phyloP scores from a whole-genome alignment of 2,113 vertebrate genomes.

The Leptobrachium leishanense region DNA sequence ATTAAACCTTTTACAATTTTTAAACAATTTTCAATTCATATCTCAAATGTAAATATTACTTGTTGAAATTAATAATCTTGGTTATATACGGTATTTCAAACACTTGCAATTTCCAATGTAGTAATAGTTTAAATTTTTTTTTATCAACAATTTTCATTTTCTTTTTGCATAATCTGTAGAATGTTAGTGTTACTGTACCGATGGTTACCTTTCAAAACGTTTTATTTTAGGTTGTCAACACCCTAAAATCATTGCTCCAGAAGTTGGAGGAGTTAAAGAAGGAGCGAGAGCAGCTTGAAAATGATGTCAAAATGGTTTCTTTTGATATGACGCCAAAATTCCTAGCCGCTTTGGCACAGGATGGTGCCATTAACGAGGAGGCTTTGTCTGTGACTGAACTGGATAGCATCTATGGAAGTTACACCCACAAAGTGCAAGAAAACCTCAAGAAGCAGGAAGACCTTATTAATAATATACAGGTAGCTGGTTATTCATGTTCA shows the following conservation, averaged over 20 bases:
- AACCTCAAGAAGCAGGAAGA: conserved; percentile 86
- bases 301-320: conserved; percentile 85
- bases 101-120: too few relatives aligned
- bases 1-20: too few relatives aligned
- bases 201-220: neutral
- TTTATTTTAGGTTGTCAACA: conserved; percentile 78
- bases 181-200: neutral
- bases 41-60: too few relatives aligned
- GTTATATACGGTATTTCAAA: too few relatives aligned
- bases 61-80: too few relatives aligned
- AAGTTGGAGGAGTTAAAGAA: conserved; percentile 86
- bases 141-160: too few relatives aligned
- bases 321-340: conserved; percentile 93
- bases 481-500: conserved; percentile 36
- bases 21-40: too few relatives aligned
- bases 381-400: conserved; percentile 82
- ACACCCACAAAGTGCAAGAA: conserved; percentile 85
- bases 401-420: conserved; percentile 83
- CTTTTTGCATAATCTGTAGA: neutral
- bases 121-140: too few relatives aligned
- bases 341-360: conserved; percentile 85
- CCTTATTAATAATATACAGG: conserved; percentile 83
- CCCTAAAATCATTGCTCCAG: conserved; percentile 80
- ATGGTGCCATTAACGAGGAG: conserved; percentile 93
- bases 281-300: conserved; percentile 87